Base-by-base conservation (phyloP, 1,140 invertebrate genomes). In the Tribolium madens region DNA sequence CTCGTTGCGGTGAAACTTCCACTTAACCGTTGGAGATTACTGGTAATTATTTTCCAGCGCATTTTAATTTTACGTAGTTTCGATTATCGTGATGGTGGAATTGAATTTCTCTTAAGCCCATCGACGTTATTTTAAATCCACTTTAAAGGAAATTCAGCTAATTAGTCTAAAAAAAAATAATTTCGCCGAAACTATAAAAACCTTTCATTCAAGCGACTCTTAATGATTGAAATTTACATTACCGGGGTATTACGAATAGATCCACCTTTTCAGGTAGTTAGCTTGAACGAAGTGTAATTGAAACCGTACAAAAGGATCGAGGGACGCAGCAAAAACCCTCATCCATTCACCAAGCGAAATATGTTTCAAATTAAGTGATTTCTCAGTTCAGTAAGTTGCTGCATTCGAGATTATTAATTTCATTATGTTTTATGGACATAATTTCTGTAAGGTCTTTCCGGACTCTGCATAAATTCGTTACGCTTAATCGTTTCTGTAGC, bases 331-430 rank as follows among this genome's bases (percentile, higher is more conserved):
- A 57, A 57, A 57, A 57, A 57, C 52, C 68, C 68, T 47, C 68
- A 14, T 18, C 68, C 17, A 71, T 46, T 46, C 68, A 46, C 47
- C 36, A 36, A 47, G 42, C 48, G 73, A 74, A 78, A 79, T 74
- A 79, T 79, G 78, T 76, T 76, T 70, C 69, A 79, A 79, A 79
- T 79, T 79, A 79, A 73, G 78, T 79, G 78, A 79, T 79, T 79
- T 76, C 78, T 64, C 78, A 76, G 78, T 73, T 79, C 78, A 79
- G 77, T 78, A 78, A 78, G 31, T 75, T 77, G 75, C 75, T 76
- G 75, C 78, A 79, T 79, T 70, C 70, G 74, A 78, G 78, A 77
- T 76, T 79, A 79, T 79, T 79, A 79, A 79, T 79, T 79, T 76
- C 78, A 73, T 79, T 79, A 79, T 78, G 73, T 78, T 78, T 78